Evolutionary conservation across 2,888 invertebrate species (phyloP), one percentile per base, ranked within the genome.

Genomic region (Tenthredo livida): DNA sequence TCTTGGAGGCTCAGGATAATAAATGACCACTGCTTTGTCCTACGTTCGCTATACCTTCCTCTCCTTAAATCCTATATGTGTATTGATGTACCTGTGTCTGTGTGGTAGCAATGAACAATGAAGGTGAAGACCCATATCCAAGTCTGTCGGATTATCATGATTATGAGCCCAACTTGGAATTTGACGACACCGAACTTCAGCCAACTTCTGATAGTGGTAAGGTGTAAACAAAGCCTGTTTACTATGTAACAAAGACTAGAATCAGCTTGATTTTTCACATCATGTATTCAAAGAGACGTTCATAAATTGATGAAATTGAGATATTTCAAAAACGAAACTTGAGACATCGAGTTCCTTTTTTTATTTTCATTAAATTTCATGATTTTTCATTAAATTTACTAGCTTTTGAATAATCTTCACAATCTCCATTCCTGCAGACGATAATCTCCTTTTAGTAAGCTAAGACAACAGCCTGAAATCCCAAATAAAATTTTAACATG

Each of bases 151-250:
- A 98, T 94, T 97, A 96, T 92, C 98, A 98, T 92, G 98, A 98
- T 94, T 97, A 98, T 93, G 99, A 99, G 93, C 98, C 98, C 17
- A 97, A 98, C 94, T 95, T 99, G 92, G 98, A 99, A 93, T 99
- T 99, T 94, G 99, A 99, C 94, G 99, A 99, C 93, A 97, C 98
- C 17, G 99, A 99, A 94, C 94, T 98, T 85, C 96, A 96, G 90
- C 94, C 96, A 85, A 94, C 96, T 80, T 94, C 95, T 85, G 95
- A 96, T 88, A 95, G 96, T 93, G 96, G 97, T 97, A 95, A 95
- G 94, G 75, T 72, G 61, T 67, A 67, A 84, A 40, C 50, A 73
- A 43, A 72, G 73, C 58, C 15, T 73, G 72, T 58, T 73, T 72
- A 17, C 47, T 58, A 37, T 72, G 54, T 29, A 70, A 15, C 25